Conservation (phyloP, 1,140 invertebrate species). For the Macrobrachium rosenbergii region DNA sequence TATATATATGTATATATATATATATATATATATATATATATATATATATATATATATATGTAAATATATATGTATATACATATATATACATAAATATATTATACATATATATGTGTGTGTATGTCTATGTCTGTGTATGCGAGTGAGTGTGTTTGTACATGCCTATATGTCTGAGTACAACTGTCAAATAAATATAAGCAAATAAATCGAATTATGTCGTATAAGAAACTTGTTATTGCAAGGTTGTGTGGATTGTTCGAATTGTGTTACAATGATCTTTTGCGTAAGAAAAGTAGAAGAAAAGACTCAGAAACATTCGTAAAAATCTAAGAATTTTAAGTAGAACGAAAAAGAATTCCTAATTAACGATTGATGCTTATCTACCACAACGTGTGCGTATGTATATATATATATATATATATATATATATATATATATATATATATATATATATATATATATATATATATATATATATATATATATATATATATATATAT, state of each 20-base stretch:
- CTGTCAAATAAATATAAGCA: not conserved
- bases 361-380: no score
- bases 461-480: slow-evolving; percentile 7
- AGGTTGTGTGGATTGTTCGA: not conserved
- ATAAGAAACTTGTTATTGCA: no score
- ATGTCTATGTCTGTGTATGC: not conserved
- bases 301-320: no score
- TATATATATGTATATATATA: not conserved
- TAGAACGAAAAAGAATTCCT: no score
- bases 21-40: not conserved
- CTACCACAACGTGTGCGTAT: not conserved
- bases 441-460: not conserved
- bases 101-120: slow-evolving; percentile 4
- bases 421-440: slow-evolving; percentile 24
- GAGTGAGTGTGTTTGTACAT: not conserved
- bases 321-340: no score
- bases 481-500: slow-evolving; percentile 10
- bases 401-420: slow-evolving; percentile 21
- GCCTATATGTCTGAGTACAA: not conserved
- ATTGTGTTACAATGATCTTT: not conserved
- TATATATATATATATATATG: slow-evolving; percentile 1
- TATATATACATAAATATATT: not conserved
- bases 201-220: no score
- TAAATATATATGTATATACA: slow-evolving; percentile 11
- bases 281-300: no score